Conservation (phyloP, 2,888 invertebrate species). For the Lasioglossum figueresi region DNA sequence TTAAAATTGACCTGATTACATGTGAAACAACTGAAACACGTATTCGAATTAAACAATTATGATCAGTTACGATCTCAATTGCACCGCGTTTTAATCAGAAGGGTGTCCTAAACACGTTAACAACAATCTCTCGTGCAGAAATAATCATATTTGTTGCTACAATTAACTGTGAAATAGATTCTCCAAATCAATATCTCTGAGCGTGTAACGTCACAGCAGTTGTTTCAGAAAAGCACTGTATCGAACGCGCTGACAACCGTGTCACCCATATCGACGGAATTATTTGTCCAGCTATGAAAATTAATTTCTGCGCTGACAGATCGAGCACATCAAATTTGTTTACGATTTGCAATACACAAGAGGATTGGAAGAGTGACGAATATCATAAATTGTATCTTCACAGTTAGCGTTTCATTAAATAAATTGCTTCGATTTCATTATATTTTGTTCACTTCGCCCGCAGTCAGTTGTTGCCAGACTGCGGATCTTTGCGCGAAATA, state of each 20-base stretch:
- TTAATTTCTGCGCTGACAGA: conserved; percentile 1
- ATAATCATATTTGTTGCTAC: not conserved
- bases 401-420: not conserved
- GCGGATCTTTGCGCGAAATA: not conserved
- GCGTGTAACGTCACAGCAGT: not conserved
- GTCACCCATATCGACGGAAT: not conserved
- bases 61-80: not conserved
- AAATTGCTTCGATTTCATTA: not conserved
- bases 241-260: not conserved
- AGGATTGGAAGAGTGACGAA: not conserved
- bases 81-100: not conserved
- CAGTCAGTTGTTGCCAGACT: not conserved
- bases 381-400: not conserved
- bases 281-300: not conserved
- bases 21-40: not conserved
- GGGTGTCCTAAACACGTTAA: not conserved
- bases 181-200: not conserved
- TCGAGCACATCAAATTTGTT: not conserved
- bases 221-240: not conserved
- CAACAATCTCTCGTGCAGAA: not conserved
- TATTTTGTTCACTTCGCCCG: not conserved
- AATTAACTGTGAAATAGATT: not conserved
- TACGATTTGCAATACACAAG: not conserved
- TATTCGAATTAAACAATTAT: not conserved
- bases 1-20: not conserved